Evolutionary conservation across 2,113 vertebrate genomes (phyloP), one percentile per base, ranked within the genome.

Genomic region (Pogona vitticeps): DNA sequence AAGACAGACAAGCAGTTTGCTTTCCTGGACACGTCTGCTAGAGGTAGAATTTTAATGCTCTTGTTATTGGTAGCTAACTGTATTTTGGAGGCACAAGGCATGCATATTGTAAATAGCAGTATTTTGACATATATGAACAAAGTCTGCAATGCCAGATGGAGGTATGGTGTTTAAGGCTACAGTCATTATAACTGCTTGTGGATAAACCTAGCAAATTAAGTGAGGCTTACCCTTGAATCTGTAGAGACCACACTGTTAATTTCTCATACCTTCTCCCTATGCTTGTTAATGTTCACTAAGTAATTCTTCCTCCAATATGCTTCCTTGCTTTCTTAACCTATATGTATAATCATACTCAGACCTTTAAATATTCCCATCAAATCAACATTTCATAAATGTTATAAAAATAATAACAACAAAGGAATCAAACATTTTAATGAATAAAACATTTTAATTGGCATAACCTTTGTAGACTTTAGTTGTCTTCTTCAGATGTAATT

Each of bases 1-100:
- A 80, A 67, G 68, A n/a, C 61, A 80, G 56, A 31, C 38, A 58
- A 88, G 76, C n/a, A 38, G 68, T 80, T 80, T 84, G 23, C 70
- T 84, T 84, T 80, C 76, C 46, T 83, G 59, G 82, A 67, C 40
- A 40, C n/a, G 71, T 59, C 6, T n/a, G 0, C 23, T 28, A 40
- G 76, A 46, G n/a, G 42, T 72, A 33, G 87, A 65, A 61, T 79
- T 87, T 86, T 40, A 82, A 36, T 67, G 52, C 1, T 14, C 63
- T n/a, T n/a, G n/a, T n/a, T 65, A 17, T 46, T 58, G 56, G 70
- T 52, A 46, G 23, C 13, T 23, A 68, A 36, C 42, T 20, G 6
- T 68, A 14, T 59, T 85, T 58, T 40, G 15, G 9, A 76, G 82
- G 72, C 28, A 33, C 33, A 38, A 76, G 7, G n/a, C 38, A n/a